Conservation (phyloP, 1,140 invertebrate species). For the Pachypsylla venusta region DNA sequence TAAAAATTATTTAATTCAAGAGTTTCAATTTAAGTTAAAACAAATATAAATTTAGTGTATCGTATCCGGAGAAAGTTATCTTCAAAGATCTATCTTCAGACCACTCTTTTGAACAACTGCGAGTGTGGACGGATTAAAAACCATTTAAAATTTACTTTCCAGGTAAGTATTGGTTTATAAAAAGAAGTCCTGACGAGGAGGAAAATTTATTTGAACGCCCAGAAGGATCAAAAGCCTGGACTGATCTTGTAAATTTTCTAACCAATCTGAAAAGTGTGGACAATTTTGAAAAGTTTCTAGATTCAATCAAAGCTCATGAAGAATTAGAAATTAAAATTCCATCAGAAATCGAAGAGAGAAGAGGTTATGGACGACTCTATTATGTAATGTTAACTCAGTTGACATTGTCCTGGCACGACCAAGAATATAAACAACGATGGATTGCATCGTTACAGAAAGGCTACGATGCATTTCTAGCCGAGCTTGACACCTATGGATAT, state of each 20-base stretch:
- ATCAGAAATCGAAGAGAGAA: not conserved
- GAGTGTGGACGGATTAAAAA: too few relatives aligned
- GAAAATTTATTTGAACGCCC: not conserved
- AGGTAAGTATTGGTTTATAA: slow-evolving; percentile 5
- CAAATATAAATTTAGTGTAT: too few relatives aligned
- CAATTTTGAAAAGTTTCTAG: not conserved
- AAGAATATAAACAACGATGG: not conserved
- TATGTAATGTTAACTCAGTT: not conserved
- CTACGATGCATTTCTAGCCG: not conserved
- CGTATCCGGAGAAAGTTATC: too few relatives aligned
- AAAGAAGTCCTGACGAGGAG: too few relatives aligned
- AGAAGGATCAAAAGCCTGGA: not conserved
- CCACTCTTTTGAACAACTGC: too few relatives aligned
- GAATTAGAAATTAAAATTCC: not conserved
- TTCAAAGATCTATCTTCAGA: too few relatives aligned
- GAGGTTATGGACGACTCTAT: not conserved
- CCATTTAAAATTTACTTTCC: too few relatives aligned
- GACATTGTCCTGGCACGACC: not conserved
- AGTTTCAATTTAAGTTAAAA: too few relatives aligned
- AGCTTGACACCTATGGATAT: not conserved
- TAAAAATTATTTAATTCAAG: too few relatives aligned
- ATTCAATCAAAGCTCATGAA: not conserved
- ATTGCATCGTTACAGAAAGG: not conserved
- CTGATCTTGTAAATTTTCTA: not conserved
- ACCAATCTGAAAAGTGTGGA: not conserved